Evolutionary conservation across 2,888 invertebrate species (phyloP).

Genomic region (Andrena marginata): DNA sequence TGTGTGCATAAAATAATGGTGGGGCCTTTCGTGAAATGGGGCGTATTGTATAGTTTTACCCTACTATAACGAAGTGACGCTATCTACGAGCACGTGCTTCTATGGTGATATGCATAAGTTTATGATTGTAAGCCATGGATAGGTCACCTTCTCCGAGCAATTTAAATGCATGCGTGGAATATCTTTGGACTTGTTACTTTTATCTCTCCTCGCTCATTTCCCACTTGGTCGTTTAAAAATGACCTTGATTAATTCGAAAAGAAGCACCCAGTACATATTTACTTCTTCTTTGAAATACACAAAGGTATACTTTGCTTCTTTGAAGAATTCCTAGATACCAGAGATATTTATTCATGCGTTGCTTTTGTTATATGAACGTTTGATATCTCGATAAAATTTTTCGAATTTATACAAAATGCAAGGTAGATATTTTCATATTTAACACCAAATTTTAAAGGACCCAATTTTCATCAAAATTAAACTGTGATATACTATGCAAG

Average conservation of each 20-base stretch:
- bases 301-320: neutral
- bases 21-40: too few species aligned
- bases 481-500: too few species aligned
- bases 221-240: neutral
- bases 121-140: conserved; percentile 12
- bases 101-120: conserved; percentile 9
- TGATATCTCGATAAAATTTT: too few species aligned
- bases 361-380: too few species aligned
- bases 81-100: neutral
- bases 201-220: neutral
- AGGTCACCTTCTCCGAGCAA: conserved; percentile 1
- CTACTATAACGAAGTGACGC: neutral
- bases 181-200: neutral
- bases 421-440: too few species aligned
- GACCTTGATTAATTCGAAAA: neutral
- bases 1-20: too few species aligned
- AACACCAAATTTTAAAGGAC: too few species aligned
- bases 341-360: too few species aligned
- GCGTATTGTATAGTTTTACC: too few species aligned
- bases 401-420: too few species aligned
- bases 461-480: neutral
- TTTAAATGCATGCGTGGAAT: neutral
- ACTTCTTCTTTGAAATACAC: neutral
- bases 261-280: neutral
- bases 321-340: neutral